Base-by-base conservation (phyloP, 64 coral and sea anemone genomes). In the Trachythela sp. region DNA sequence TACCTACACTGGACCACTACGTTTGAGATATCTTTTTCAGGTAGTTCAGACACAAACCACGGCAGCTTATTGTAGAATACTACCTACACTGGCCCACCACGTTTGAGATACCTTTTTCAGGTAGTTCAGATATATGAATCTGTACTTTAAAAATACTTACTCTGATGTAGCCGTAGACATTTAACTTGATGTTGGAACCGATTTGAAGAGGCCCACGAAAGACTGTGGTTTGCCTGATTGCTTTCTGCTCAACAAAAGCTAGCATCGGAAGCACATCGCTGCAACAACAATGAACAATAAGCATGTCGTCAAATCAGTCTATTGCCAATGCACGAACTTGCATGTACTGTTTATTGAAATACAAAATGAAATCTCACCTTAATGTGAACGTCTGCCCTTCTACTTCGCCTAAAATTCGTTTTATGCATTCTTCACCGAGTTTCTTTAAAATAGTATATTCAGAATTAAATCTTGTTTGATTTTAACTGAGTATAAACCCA, bases 241-340 rank as follows among this genome's bases (percentile, higher is more conserved):
- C 87, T 71, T 92, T 92, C 22, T 89, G 88, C 84, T 97, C 90
- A 48, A 97, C 94, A 45, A 94, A 97, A 49, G 92, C 94, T 56
- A 97, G 80, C 95, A 97, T 97, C 37, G 95, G 95, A 15, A 97
- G 89, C 45, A 97, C 90, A 70, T 90, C 90, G 85, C 95, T 97
- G 67, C n/a, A 92, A 88, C 43, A 59, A 76, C 33, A 38, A 31
- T 51, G 15, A 9, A 8, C 42, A 43, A 14, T 72, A 29, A 20
- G 24, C 38, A 59, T 22, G 3, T 9, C 15, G 48, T 49, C 48
- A 9, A 9, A 9, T 49, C 15, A 9, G 15, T 49, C 24, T 22
- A 22, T 2, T 59, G 18, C 54, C 15, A 18, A 4, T 59, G 5
- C 24, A 59, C 2, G 14, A 22, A 45, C 42, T n/a, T n/a, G 42